Percentiles rank a stretch among this genome's conserved stretches.
Evolutionary conservation across 2,113 vertebrate species (phyloP).

Genomic region (Pterophyllum scalare): DNA sequence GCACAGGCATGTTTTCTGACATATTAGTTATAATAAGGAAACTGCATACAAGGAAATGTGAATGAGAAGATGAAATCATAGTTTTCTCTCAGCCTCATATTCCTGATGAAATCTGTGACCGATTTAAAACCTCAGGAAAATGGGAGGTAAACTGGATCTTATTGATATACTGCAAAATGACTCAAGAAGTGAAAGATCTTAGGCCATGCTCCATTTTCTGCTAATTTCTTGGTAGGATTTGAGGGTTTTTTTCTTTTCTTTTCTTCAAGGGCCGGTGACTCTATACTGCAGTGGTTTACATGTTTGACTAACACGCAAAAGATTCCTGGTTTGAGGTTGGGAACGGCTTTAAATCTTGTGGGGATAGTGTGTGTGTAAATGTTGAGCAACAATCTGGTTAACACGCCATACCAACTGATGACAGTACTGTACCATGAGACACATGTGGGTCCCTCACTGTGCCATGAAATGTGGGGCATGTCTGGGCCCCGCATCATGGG

Average conservation of each 20-base stretch:
- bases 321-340: not conserved
- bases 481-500: too few relatives aligned
- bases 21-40: not conserved
- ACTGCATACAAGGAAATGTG: not conserved
- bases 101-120: fast-evolving
- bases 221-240: not conserved
- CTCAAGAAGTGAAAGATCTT: not conserved
- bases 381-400: not conserved
- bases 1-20: not conserved
- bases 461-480: too few relatives aligned
- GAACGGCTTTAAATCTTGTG: not conserved
- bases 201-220: not conserved
- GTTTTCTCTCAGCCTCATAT: not conserved
- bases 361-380: not conserved
- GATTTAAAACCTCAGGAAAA: not conserved
- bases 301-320: not conserved
- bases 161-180: not conserved
- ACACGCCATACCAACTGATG: too few relatives aligned
- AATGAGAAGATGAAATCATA: not conserved
- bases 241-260: not conserved
- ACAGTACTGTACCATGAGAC: not conserved
- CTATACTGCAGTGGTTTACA: not conserved
- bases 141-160: not conserved
- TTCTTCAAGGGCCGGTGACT: not conserved
- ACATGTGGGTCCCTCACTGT: not conserved